Evolutionary conservation across 2,888 invertebrate genomes (phyloP), one percentile per base, ranked within the genome.

Genomic region (Heliconius ismenius): DNA sequence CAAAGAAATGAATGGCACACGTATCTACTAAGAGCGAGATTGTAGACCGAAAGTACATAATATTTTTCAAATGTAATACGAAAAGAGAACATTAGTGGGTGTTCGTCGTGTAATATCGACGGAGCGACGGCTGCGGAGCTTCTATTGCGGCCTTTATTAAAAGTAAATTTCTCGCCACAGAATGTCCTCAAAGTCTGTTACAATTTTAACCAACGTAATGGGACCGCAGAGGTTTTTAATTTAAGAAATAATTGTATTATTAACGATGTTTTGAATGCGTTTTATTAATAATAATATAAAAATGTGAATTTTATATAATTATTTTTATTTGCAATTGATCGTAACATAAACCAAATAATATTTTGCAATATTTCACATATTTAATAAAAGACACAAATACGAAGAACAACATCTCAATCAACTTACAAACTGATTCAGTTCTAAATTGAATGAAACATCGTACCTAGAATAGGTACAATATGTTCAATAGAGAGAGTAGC

Each of bases 91-190:
- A 91, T 92, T 93, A 92, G 92, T 89, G 91, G 90, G 89, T 91
- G 92, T 91, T 92, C 90, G 87, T 86, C 86, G 87, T 85, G 88
- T 90, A 92, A 92, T 92, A 91, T 90, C 88, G 86, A 85, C 84
- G 86, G 83, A 82, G 91, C 90, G 90, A 90, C 92, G 91, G 91
- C 92, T 91, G 93, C 85, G 86, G 86, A 85, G 85, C 84, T 84
- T 86, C 87, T 89, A 88, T 88, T 87, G 87, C 87, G 85, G 88
- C 92, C 90, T 93, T 93, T 93, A 93, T 93, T 93, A 93, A 93
- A 93, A 92, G 92, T 91, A 91, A 92, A 92, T 92, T 91, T 92
- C 89, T 87, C 85, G 86, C 92, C 93, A 81, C 92, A 91, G 90
- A 92, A 89, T 87, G 89, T 89, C 91, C 92, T 86, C 91, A 90